A percentile compares a stretch with the other conserved stretches of the same genome.
These are phyloP conservation scores for Ganaspis sp. DNA, from an alignment of 1,140 invertebrate genomes.

Conservation along the genomic window DNA sequence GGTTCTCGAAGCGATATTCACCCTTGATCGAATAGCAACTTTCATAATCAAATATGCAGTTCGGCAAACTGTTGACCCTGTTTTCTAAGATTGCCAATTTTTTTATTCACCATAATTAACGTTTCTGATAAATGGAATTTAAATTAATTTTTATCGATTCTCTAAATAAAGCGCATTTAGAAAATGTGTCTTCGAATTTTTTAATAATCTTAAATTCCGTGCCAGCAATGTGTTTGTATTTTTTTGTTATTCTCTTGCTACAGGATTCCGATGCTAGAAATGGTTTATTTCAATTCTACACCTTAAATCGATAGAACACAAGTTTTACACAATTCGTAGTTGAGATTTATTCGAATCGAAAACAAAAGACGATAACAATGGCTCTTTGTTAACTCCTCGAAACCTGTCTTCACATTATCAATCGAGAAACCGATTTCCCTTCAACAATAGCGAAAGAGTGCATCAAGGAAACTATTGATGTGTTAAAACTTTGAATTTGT, in stretches of 20 bases:
- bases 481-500: conserved; percentile 10
- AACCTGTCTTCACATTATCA: conserved; percentile 5
- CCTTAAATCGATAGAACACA: neutral
- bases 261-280: too few species aligned
- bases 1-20: neutral
- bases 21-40: conserved; percentile 23
- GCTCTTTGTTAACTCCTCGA: conserved; percentile 7
- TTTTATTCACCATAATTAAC: too few species aligned
- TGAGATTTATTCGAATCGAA: conserved; percentile 17
- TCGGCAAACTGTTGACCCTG: neutral
- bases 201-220: neutral
- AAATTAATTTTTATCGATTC: too few species aligned
- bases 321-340: conserved; percentile 22
- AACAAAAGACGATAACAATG: conserved; percentile 21
- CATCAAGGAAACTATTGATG: neutral
- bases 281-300: neutral
- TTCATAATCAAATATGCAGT: neutral
- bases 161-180: too few species aligned
- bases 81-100: neutral
- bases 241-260: too few species aligned
- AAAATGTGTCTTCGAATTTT: too few species aligned
- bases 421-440: conserved; percentile 12
- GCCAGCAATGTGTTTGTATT: too few species aligned
- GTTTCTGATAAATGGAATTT: too few species aligned
- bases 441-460: neutral